These are phyloP conservation scores for Macaria notata DNA, from an alignment of 2,888 invertebrate genomes.

Conservation along the genomic window DNA sequence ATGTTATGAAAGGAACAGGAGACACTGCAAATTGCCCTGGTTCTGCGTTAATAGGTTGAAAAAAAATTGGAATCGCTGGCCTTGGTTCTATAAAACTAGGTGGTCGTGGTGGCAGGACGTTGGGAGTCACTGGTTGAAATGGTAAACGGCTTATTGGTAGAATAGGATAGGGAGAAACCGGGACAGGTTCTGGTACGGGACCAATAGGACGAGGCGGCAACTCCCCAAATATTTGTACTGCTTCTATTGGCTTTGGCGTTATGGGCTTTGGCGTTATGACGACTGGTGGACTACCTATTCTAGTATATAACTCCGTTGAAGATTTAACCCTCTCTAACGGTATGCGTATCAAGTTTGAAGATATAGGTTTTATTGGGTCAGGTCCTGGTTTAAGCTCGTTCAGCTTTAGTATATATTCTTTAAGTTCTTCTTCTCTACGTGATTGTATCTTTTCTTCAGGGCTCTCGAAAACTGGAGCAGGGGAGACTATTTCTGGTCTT, in stretches of 20 bases:
- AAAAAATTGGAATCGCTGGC: background rate
- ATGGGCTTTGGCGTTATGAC: constrained; percentile 2
- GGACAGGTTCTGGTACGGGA: constrained; percentile 1
- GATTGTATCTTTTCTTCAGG: constrained; percentile 27
- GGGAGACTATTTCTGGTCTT: constrained; percentile 17
- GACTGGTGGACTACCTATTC: constrained; percentile 6
- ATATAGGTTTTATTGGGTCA: constrained; percentile 9
- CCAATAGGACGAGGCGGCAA: constrained; percentile 20
- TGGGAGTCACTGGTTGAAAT: background rate
- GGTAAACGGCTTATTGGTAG: background rate
- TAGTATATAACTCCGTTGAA: constrained; percentile 11
- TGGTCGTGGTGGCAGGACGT: background rate
- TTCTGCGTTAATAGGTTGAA: background rate
- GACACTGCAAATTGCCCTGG: background rate
- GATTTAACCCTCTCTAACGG: constrained; percentile 9
- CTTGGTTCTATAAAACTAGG: background rate
- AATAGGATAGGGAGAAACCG: background rate
- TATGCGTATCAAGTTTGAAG: constrained; percentile 12
- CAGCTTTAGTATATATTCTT: constrained; percentile 6
- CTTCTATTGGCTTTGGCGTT: background rate
- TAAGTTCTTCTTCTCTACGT: background rate
- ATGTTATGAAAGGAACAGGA: constrained; percentile 8
- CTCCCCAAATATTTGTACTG: constrained; percentile 18
- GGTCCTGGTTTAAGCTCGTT: constrained; percentile 23
- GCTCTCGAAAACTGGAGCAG: constrained; percentile 41